Evolutionary conservation across 2,888 invertebrate genomes (phyloP), one percentile per base, ranked within the genome.

Genomic region (Sinopyrophorus schimmeli): DNA sequence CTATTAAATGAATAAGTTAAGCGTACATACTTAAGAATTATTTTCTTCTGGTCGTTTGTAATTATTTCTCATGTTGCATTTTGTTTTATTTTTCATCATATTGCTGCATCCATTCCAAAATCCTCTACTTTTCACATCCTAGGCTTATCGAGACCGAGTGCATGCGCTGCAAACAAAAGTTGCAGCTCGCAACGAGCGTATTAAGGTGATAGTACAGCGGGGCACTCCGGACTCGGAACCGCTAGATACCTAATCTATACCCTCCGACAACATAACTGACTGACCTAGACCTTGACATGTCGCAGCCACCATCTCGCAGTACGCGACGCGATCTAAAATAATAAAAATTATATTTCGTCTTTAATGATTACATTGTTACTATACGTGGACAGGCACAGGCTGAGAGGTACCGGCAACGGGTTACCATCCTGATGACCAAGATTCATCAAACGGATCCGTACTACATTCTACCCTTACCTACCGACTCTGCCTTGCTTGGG

Each of bases 161-260:
- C 89, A 88, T 74, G 82, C 84, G 73, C 82, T 93, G 71, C 90
- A 92, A 76, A 87, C 85, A 77, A 90, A 90, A 81, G 89, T 93
- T 70, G 82, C 86, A 69, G 87, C 89, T 76, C 86, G 89, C 63
- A 86, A 85, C 74, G 92, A 93, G 77, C 87, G 92, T 71, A 87
- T 92, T 71, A 92, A 92, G 76, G 79, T 90, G 65, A 79, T 93
- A 69, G 81, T 88, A 73, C 89, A 91, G 79, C 86, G 90, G 72
- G 92, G 91, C 76, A 84, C 84, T 66, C 92, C 92, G 64, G 89
- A 89, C 76, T 80, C 83, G 71, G 87, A 87, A 67, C 81, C 84
- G 71, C 80, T 86, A 72, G 87, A 86, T 74, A 81, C 82, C 70
- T 86, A 81, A 47, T 57, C 47, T 52, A 43, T 58, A 48, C 53